phyloP scores from a whole-genome alignment of 2,113 vertebrate species.

The Gobio gobio region DNA sequence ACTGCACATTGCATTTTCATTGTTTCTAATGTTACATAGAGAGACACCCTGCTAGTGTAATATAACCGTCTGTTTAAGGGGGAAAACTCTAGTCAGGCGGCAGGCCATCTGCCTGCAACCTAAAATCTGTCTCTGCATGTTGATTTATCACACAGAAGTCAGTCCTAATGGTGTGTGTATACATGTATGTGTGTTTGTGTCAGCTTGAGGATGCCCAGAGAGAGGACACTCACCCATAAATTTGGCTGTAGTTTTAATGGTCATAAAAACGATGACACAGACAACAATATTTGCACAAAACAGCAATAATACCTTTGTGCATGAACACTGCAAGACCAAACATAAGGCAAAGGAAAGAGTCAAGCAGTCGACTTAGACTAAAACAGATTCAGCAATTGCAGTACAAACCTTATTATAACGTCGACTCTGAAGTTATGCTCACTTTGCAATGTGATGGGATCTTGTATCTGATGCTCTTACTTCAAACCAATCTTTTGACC shows the following conservation, averaged over 20 bases:
- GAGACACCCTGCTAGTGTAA: background rate
- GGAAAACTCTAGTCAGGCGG: constrained; percentile 8
- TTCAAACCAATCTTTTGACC: background rate
- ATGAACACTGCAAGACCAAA: background rate
- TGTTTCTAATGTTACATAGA: constrained; percentile 2
- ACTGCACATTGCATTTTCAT: background rate
- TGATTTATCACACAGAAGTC: background rate
- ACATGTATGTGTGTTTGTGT: background rate
- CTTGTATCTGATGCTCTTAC: background rate
- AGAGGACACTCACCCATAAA: background rate
- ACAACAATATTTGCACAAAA: background rate
- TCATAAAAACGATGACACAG: background rate
- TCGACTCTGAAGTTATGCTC: background rate
- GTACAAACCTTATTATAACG: too few species aligned
- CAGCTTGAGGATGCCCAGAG: background rate
- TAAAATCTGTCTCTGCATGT: constrained; percentile 14
- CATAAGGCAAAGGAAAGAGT: background rate
- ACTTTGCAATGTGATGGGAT: background rate
- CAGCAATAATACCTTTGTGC: background rate
- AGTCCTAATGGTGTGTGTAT: background rate
- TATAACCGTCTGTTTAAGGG: background rate
- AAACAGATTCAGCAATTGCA: background rate
- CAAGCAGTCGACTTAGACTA: background rate
- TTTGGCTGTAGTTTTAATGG: background rate
- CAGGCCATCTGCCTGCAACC: constrained; percentile 17